These are phyloP conservation scores for Fistularia commersonii DNA, from an alignment of 2,797 vertebrate species.

Conservation along the genomic window DNA sequence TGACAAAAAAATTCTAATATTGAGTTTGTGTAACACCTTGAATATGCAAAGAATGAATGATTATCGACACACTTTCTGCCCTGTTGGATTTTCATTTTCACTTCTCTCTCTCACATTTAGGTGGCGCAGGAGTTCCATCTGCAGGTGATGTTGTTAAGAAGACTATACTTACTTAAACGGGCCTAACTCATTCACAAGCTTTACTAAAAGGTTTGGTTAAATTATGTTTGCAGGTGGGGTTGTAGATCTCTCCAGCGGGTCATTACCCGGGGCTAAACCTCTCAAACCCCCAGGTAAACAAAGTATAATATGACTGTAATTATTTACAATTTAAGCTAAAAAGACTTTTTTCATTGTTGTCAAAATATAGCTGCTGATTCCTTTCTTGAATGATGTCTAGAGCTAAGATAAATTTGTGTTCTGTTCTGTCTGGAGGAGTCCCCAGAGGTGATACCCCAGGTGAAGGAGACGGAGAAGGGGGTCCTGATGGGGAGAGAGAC, in stretches of 20 bases:
- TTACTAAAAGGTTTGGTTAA: neutral
- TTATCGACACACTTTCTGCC: too few relatives aligned
- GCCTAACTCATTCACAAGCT: neutral
- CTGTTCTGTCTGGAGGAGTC: constrained; percentile 44
- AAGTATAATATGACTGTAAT: constrained; percentile 1
- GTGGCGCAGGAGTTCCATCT: constrained; percentile 36
- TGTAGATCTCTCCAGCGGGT: constrained; percentile 27
- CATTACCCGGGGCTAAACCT: constrained; percentile 60
- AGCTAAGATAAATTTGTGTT: neutral
- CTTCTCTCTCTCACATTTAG: constrained; percentile 18
- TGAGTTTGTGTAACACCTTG: too few relatives aligned
- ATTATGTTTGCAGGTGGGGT: constrained; percentile 32
- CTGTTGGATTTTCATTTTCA: neutral
- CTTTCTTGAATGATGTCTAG: neutral
- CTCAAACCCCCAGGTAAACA: constrained; percentile 66
- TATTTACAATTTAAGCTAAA: neutral
- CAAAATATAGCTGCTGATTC: neutral
- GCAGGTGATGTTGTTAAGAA: constrained; percentile 26
- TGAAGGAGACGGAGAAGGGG: constrained; percentile 65
- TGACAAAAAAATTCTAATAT: too few relatives aligned
- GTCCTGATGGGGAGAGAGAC: constrained; percentile 54
- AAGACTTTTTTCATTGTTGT: too few relatives aligned
- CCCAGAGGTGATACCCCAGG: constrained; percentile 74
- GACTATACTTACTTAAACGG: neutral
- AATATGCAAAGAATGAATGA: too few relatives aligned